These are phyloP conservation scores for Sepioteuthis lessoniana DNA, from an alignment of 2,888 invertebrate genomes.

Conservation along the genomic window DNA sequence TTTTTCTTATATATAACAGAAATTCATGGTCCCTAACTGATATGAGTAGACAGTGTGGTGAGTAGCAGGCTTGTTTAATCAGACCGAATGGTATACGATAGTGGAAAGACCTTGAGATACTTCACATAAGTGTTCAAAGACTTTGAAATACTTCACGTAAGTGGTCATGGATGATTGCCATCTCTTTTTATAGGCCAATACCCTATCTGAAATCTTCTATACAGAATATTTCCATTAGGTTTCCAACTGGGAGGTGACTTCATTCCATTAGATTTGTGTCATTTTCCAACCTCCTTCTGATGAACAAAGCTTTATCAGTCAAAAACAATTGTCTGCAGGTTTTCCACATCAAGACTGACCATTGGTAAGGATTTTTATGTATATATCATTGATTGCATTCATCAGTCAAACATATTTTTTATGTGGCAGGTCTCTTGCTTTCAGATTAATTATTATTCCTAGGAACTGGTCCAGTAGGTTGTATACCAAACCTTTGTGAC, in stretches of 20 bases:
- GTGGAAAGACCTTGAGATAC: background rate
- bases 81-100: background rate
- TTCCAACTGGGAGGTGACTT: background rate
- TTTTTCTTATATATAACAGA: too few species aligned
- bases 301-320: slow-evolving; percentile 10
- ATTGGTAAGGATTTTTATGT: background rate
- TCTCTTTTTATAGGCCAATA: background rate
- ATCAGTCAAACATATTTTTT: background rate
- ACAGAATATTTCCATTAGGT: background rate
- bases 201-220: background rate
- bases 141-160: background rate
- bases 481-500: background rate
- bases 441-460: slow-evolving; percentile 18
- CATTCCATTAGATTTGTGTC: background rate
- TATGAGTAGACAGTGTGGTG: background rate
- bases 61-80: background rate
- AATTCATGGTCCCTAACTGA: background rate
- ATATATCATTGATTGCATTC: background rate
- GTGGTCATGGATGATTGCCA: background rate
- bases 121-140: background rate
- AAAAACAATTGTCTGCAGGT: background rate
- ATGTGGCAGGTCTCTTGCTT: background rate
- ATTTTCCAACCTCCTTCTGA: background rate
- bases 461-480: background rate
- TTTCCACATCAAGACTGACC: background rate